Evolutionary conservation across 2,113 vertebrate species (phyloP), one percentile per base, ranked within the genome.

Genomic region (Meleagris gallopavo): DNA sequence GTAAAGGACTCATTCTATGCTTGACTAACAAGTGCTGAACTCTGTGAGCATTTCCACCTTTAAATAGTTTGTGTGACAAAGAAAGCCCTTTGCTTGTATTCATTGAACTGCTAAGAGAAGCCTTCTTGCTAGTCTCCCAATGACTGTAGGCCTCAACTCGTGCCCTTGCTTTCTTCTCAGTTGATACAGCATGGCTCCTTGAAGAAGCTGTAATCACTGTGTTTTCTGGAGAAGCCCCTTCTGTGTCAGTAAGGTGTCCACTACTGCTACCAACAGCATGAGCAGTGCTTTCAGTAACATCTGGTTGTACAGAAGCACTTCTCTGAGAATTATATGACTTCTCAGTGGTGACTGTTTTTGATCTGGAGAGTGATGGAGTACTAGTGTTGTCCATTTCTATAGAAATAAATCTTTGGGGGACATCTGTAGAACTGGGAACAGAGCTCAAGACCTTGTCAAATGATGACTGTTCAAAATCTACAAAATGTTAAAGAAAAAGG

Each of bases 11-110:
- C 0, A 30, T 90, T 79, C 92, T 92, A 45, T 94, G 90, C 36
- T 85, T 94, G 75, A 79, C 67, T 25, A 93, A 65, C 3, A 87
- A 74, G n/a, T 72, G 62, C 20, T 93, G 88, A 73, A 73, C 89
- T 88, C 91, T 93, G 29, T 72, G 38, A 79, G 85, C n/a, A 30
- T 61, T 88, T 78, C 83, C 95, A 86, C 94, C 81, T 83, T 73
- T 83, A 24, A 81, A 65, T 1, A 34, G 34, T 16, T 80, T 91
- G 52, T 69, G 72, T 19, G 78, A 52, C 30, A 88, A 76, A 48
- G 73, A 64, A 78, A 89, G 94, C 36, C 94, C 88, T 86, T 81
- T 93, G 54, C 52, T 86, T 58, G 2, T 70, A 32, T 45, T 93
- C 34, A 9, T 41, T 65, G 91, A 95, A 24, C 45, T 57, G 45